Evolutionary conservation across 1,140 invertebrate genomes (phyloP).

Genomic region (Eurytemora carolleeae): DNA sequence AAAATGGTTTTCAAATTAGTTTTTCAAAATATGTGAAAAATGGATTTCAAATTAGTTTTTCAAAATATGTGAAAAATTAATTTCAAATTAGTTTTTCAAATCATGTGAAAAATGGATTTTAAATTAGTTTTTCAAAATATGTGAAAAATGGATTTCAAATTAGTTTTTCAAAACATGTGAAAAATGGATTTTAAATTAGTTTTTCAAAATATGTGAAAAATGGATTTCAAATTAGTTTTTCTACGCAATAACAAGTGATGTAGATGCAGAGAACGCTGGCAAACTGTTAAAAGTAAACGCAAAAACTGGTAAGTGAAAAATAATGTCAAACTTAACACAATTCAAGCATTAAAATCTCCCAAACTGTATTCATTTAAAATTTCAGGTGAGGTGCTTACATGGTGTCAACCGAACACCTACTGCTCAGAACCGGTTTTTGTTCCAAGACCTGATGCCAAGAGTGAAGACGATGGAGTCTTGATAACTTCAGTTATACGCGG

Average conservation of each 20-base stretch:
- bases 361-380: background rate
- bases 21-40: too few species aligned
- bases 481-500: constrained; percentile 21
- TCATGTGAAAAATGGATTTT: too few species aligned
- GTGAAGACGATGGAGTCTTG: constrained; percentile 27
- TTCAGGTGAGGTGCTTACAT: constrained; percentile 31
- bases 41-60: too few species aligned
- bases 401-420: constrained; percentile 48
- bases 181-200: too few species aligned
- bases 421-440: constrained; percentile 75
- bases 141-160: too few species aligned
- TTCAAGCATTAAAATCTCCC: background rate
- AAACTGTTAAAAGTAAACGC: constrained; percentile 57
- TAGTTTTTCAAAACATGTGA: too few species aligned
- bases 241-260: constrained; percentile 68
- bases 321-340: background rate
- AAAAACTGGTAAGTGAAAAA: constrained; percentile 19
- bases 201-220: too few species aligned
- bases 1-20: too few species aligned
- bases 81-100: too few species aligned
- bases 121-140: too few species aligned
- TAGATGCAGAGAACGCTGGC: constrained; percentile 55
- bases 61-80: too few species aligned
- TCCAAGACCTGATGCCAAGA: constrained; percentile 40
- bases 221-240: constrained; percentile 39